phyloP scores from a whole-genome alignment of 2,113 vertebrate genomes.

The Crotalus viridis region DNA sequence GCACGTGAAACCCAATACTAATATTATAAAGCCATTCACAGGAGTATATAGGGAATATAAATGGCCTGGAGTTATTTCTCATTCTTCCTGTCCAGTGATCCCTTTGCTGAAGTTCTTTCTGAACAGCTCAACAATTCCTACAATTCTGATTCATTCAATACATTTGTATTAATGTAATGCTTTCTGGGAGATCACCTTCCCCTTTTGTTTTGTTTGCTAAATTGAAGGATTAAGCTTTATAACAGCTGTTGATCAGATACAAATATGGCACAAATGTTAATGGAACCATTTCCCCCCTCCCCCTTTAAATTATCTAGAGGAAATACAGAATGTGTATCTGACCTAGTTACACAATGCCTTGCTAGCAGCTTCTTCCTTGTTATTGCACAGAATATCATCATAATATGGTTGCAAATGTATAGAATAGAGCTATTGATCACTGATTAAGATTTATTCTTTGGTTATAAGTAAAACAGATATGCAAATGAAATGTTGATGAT shows the following conservation, averaged over 20 bases:
- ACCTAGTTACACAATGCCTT: neutral
- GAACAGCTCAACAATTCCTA: neutral
- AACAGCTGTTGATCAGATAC: conserved; percentile 19
- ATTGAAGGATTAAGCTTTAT: neutral
- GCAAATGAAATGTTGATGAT: neutral
- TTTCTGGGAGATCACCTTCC: neutral
- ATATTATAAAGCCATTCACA: neutral
- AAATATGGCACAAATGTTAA: conserved; percentile 1
- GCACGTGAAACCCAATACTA: neutral
- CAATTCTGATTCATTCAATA: neutral
- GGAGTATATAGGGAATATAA: neutral
- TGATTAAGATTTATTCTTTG: conserved; percentile 20
- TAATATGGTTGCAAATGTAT: neutral
- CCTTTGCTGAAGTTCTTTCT: neutral
- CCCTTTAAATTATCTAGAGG: neutral
- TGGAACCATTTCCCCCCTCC: neutral
- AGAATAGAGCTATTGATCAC: neutral
- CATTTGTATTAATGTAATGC: neutral
- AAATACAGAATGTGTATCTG: neutral
- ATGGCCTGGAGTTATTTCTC: neutral
- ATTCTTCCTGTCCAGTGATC: neutral
- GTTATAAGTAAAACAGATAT: neutral
- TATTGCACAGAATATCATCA: neutral
- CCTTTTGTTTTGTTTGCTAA: neutral
- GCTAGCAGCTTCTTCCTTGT: neutral